phyloP scores from a whole-genome alignment of 1,140 invertebrate species.

The Psilanteris sp. region DNA sequence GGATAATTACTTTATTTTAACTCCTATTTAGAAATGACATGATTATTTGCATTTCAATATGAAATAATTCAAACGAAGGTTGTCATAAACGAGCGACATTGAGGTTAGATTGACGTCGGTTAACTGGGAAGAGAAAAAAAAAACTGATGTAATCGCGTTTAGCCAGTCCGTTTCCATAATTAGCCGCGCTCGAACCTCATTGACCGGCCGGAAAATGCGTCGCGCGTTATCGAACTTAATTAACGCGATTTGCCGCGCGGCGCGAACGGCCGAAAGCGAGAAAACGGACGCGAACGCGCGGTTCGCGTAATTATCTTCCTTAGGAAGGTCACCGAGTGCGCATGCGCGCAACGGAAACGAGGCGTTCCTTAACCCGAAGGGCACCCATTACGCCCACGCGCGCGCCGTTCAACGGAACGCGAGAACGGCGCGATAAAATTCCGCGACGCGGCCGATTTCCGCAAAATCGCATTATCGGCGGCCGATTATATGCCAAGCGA shows the following conservation, averaged over 20 bases:
- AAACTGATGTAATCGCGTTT: slow-evolving; percentile 5
- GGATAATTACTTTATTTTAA: slow-evolving; percentile 37
- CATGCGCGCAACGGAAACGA: not conserved
- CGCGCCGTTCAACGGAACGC: not conserved
- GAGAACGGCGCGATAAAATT: not conserved
- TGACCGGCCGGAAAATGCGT: no score
- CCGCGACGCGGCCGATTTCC: not conserved
- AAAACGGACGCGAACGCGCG: no score
- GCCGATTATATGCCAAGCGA: no score
- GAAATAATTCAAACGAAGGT: slow-evolving; percentile 33
- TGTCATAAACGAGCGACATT: slow-evolving; percentile 26
- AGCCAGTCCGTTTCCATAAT: not conserved
- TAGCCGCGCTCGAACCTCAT: no score
- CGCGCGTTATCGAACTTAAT: not conserved
- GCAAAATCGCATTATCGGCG: no score
- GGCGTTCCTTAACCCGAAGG: slow-evolving; percentile 1
- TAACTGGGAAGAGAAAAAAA: slow-evolving; percentile 19
- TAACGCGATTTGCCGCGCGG: no score
- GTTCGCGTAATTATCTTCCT: not conserved
- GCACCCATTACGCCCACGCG: not conserved
- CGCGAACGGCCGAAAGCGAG: no score
- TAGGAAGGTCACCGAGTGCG: not conserved
- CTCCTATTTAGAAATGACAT: slow-evolving; percentile 26
- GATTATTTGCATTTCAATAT: slow-evolving; percentile 43
- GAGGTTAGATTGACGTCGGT: slow-evolving; percentile 28